Conservation (phyloP, 2,888 invertebrate species). For the Leptopterna dolabrata region DNA sequence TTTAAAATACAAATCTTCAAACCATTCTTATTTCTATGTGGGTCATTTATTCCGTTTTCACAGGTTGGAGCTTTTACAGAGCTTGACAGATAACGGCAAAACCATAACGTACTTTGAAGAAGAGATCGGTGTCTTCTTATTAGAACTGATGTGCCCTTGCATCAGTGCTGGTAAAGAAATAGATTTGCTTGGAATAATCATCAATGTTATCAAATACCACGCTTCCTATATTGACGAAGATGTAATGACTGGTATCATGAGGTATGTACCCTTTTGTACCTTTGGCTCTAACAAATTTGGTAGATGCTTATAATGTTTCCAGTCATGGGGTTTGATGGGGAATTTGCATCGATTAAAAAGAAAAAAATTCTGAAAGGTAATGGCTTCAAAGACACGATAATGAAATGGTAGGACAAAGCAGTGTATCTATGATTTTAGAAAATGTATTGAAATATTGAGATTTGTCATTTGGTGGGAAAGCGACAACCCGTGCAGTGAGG, state of each 20-base stretch:
- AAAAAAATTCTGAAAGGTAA: too few species aligned
- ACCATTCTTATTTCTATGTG: too few species aligned
- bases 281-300: not conserved
- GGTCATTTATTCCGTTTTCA: not conserved
- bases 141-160: constrained; percentile 84
- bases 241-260: constrained; percentile 84
- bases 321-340: too few species aligned
- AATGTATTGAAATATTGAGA: too few species aligned
- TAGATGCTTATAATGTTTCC: too few species aligned
- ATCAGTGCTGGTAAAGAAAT: constrained; percentile 74
- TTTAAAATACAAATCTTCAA: too few species aligned
- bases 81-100: constrained; percentile 89
- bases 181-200: constrained; percentile 83
- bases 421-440: too few species aligned
- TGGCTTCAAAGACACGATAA: too few species aligned
- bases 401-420: too few species aligned
- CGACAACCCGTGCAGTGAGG: too few species aligned
- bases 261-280: constrained; percentile 77
- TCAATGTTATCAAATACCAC: constrained; percentile 92
- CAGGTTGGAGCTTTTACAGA: constrained; percentile 79
- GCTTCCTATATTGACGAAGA: constrained; percentile 91
- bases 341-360: too few species aligned
- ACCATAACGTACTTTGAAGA: constrained; percentile 89
- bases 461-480: too few species aligned
- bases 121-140: constrained; percentile 85